Base-by-base conservation (phyloP, 2,113 vertebrate species). In the Ptychochromis oligacanthus region DNA sequence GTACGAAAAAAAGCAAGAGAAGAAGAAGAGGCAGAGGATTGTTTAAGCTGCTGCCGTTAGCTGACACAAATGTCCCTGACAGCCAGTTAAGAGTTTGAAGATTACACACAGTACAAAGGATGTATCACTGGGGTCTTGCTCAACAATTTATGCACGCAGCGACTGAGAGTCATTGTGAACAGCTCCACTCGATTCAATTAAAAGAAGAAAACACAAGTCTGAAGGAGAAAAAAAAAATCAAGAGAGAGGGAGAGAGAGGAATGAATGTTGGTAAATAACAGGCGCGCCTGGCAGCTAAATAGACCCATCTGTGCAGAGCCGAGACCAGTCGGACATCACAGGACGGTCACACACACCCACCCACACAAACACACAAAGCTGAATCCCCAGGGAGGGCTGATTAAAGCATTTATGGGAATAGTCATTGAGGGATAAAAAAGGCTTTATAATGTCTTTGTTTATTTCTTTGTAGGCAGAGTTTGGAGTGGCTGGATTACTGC, bases 401-500 rank as follows among this genome's bases (percentile, higher is more conserved):
- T 94, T 94, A 94, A 91, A 93, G 92, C 93, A 89, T 95, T 94
- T 93, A 94, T 94, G 92, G 89, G 92, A 93, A 92, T 94, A 95
- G 94, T 93, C 93, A 94, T 91, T 89, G 84, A 93, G 92, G 89
- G 92, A 96, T 94, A 95, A 95, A 94, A 92, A 92, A 89, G 85
- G 93, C 88, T 95, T 96, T 95, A 93, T 94, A 85, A 91, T 91
- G 91, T 91, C 91, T 93, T 92, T 95, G 95, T 96, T 95, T 95
- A 95, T 95, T 95, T 95, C 94, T 95, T 94, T 93, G 88, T 90
- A 85, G 89, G 87, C 89, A 87, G 85, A 92, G 89, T 91, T 93
- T 92, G 90, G 92, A 94, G 94, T 93, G 91, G 84, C 90, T 92
- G 93, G 93, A 95, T 93, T 92, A 90, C 88, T 84, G 91, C 93